These are phyloP conservation scores for Arenaria interpres DNA, from an alignment of 2,113 vertebrate genomes.

Conservation along the genomic window DNA sequence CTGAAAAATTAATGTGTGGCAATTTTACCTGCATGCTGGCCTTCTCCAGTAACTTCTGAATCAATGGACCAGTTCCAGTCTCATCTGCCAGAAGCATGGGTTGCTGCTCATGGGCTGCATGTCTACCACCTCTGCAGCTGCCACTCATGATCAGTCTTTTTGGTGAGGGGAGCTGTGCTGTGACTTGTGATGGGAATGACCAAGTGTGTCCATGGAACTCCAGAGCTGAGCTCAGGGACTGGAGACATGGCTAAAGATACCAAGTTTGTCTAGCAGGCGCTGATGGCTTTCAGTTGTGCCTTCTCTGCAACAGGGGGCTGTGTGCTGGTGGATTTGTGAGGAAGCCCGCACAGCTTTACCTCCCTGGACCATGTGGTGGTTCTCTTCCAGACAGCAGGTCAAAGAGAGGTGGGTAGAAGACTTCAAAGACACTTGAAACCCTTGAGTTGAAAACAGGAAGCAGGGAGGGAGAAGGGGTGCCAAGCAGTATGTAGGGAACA, in stretches of 20 bases:
- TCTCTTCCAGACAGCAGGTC: neutral
- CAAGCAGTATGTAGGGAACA: neutral
- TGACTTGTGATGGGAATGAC: neutral
- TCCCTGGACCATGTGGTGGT: neutral
- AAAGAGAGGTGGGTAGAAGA: neutral
- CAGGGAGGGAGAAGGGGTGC: neutral
- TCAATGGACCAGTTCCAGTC: neutral
- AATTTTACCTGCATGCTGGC: neutral
- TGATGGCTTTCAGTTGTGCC: neutral
- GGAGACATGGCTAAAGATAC: neutral
- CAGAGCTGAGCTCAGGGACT: neutral
- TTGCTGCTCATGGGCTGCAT: neutral
- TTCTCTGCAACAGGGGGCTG: rapidly evolving
- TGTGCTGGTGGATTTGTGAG: neutral
- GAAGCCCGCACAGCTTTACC: neutral
- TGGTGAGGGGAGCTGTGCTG: neutral
- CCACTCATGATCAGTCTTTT: rapidly evolving
- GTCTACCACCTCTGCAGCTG: neutral
- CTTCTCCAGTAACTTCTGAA: neutral
- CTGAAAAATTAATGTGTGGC: neutral
- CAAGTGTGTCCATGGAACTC: neutral
- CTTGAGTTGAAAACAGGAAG: neutral
- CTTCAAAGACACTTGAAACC: neutral
- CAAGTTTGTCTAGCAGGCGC: neutral
- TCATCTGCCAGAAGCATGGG: neutral